Conservation (phyloP, 2,113 vertebrate genomes). For the Synodontis membranacea region DNA sequence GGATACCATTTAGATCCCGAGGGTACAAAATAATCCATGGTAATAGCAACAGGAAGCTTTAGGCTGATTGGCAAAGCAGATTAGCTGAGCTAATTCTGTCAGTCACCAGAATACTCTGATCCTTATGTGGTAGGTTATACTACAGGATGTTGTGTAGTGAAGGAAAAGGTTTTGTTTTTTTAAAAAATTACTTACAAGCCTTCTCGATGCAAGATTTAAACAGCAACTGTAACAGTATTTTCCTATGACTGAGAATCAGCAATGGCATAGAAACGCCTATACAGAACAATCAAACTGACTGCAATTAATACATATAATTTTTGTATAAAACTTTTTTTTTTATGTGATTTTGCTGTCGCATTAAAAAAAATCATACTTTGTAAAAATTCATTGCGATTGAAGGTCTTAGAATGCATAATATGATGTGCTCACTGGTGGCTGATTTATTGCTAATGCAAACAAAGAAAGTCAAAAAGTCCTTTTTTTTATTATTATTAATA, state of each 20-base stretch:
- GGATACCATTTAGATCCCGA: conserved; percentile 55
- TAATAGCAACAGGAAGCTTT: conserved; percentile 29
- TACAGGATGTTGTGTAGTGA: background rate
- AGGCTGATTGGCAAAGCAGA: conserved; percentile 14
- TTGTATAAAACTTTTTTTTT: too few relatives aligned
- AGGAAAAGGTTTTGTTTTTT: background rate
- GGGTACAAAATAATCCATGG: conserved; percentile 44
- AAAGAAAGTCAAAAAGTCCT: background rate
- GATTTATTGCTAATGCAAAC: background rate
- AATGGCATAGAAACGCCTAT: background rate
- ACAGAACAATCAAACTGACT: background rate
- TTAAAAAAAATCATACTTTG: background rate
- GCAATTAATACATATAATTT: background rate
- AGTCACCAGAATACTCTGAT: background rate
- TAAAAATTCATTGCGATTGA: background rate
- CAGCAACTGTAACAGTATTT: background rate
- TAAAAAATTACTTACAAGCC: background rate
- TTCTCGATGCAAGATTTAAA: background rate
- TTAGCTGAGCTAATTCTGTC: conserved; percentile 11
- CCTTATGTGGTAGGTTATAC: background rate
- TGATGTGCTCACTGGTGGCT: background rate
- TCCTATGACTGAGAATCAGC: background rate
- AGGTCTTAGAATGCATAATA: background rate
- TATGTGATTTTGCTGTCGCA: background rate
- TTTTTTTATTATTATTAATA: background rate